Base-by-base conservation (phyloP, 2,797 vertebrate species). In the Falco columbarius region DNA sequence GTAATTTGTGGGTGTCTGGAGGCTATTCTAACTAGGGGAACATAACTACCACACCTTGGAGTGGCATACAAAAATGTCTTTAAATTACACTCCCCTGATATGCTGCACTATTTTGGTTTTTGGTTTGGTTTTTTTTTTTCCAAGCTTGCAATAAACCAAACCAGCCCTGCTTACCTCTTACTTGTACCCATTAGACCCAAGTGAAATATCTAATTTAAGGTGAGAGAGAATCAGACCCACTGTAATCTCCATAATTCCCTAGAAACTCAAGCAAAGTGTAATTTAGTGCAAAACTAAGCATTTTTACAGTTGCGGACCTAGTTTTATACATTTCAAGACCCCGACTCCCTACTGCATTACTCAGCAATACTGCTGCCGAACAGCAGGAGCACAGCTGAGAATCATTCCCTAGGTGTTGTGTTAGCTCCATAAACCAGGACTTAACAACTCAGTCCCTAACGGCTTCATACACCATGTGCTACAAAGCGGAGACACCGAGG, bases 341-440 rank as follows among this genome's bases (percentile, higher is more conserved):
- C 29, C 12, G 40, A 81, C 27, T 92, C 44, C 40, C 36, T 54
- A 3, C 46, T 72, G 46, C 42, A 65, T 88, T 91, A 56, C 0
- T 8, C 54, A 65, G 38, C 70, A 79, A 14, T 18, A 9, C 12
- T 52, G 62, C 42, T 38, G 75, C 68, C 75, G 79, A 75, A 75
- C 2, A 3, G 61, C 66, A 70, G 72, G 56, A 93, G 56, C 12
- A 47, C 14, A 47, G 42, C 55, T 15, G 55, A 81, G 46, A 82
- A 27, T 54, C 51, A 22, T 92, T 95, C 89, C 61, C 54, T 71
- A 81, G 42, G 73, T 88, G 51, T 62, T 93, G 19, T 38, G 32
- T 84, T 71, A 58, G 46, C 46, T 91, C 61, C 66, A n/a, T 90
- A 86, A 95, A 95, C 90, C n/a, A 38, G 52, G 17, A 14, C 61